Base-by-base conservation (phyloP, 2,797 vertebrate species). In the Oceanodroma leucorhoa region DNA sequence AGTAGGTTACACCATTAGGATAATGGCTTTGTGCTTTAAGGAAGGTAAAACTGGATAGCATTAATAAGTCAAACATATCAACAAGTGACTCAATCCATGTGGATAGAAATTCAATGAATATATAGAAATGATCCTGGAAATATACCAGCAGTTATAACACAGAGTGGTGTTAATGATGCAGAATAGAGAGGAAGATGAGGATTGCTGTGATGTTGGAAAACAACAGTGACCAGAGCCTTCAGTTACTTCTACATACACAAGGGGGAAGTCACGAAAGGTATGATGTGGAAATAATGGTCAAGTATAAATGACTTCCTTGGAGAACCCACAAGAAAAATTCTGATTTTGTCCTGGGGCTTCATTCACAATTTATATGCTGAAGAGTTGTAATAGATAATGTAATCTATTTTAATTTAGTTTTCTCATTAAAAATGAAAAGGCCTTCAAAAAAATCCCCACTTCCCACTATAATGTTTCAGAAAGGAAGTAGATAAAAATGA, bases 401-500 rank as follows among this genome's bases (percentile, higher is more conserved):
- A 57, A 75, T 79, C 41, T 83, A 29, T 83, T 91, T 83, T 50
- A 72, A 66, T 92, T 87, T 66, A 2, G 3, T 79, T 84, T 92
- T 84, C 38, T 87, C n/a, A 55, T 85, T 79, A 80, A 89, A 91
- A 94, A 79, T 93, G 8, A 79, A 90, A 89, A 79, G 43, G n/a
- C 46, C 18, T 94, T n/a, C 10, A 64, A 53, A 70, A 88, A 62
- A 83, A 14, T 0, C 0, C 27, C 5, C 34, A 14, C 26, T 94
- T 92, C 55, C 78, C 45, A 87, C 67, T 87, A 14, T 62, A 90
- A 50, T 76, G 22, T 87, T 95, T 87, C 67, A 91, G 71, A 96
- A 93, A 93, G 91, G 91, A 94, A 94, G 84, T 64, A 87, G 89
- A 93, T 96, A 89, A 95, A 95, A 91, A 66, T 85, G 67, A 91